Base-by-base conservation (phyloP, 2,888 invertebrate genomes). In the Helicoverpa assulta region DNA sequence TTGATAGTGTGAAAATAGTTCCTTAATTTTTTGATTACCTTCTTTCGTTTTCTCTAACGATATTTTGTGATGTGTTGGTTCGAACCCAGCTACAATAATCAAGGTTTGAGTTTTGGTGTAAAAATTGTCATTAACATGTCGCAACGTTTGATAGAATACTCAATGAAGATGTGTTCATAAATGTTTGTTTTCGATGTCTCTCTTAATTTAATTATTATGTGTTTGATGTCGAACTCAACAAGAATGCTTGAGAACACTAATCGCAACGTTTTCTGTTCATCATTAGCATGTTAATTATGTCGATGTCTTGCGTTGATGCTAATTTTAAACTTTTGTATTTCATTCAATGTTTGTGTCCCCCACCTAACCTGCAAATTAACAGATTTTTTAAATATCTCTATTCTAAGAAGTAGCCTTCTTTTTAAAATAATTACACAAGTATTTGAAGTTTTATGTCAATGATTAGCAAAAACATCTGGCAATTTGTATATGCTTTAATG, bases 211-310 rank as follows among this genome's bases (percentile, higher is more conserved):
- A 66, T 61, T 75, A 55, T 76, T 75, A 55, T 76, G 55, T 82
- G 75, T 80, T 85, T 69, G 54, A 79, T 85, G 74, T 83, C 60
- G 47, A 73, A 57, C 78, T 73, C 67, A 72, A 73, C 65, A 58
- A 67, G 75, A 82, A 83, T 81, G 85, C 85, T 85, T 83, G 63
- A 68, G 68, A 73, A 73, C 69, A 84, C 76, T 84, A 85, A 87
- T 76, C 73, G 77, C 67, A 80, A 73, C 58, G 54, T 78, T 85
- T 86, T 84, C 70, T 86, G 76, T 87, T 87, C 73, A 75, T 77
- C 82, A 80, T 85, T 67, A 85, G 90, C 90, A 90, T 90, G 90
- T 81, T 86, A 82, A 84, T 72, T 81, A 78, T 81, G 64, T 84
- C 73, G 77, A 85, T 88, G 81, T 89, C 70, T 82, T 84, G 81